These are phyloP conservation scores for Coreius guichenoti DNA, from an alignment of 2,797 vertebrate genomes.

Conservation along the genomic window DNA sequence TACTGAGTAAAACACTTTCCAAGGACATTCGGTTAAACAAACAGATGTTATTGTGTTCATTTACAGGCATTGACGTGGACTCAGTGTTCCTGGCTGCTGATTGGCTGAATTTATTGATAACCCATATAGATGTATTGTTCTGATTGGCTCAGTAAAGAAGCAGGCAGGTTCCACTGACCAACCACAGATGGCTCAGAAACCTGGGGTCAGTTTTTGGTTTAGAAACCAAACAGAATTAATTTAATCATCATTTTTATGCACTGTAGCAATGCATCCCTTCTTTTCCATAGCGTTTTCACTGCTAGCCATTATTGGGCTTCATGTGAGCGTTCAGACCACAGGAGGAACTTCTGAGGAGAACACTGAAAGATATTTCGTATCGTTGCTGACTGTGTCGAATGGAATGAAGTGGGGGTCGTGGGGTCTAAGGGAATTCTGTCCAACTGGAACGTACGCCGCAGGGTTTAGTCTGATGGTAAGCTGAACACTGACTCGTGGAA, in stretches of 20 bases:
- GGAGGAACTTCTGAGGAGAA: not conserved
- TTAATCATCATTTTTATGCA: not conserved
- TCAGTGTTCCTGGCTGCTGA: not conserved
- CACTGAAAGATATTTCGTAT: not conserved
- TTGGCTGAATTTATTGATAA: not conserved
- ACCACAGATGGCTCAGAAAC: not conserved
- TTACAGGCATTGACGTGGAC: not conserved
- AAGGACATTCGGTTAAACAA: not conserved
- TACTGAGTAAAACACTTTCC: not conserved
- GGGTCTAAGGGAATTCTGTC: conserved; percentile 35
- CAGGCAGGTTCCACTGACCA: not conserved
- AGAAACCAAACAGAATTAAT: not conserved
- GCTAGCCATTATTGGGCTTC: not conserved
- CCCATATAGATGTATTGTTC: not conserved
- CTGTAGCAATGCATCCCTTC: not conserved
- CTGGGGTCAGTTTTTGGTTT: not conserved
- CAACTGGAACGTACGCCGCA: not conserved
- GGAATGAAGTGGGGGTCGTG: conserved; percentile 27
- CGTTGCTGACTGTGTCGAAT: not conserved
- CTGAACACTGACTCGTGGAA: not conserved
- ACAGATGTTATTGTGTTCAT: not conserved
- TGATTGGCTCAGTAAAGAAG: conserved; percentile 5
- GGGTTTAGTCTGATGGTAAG: conserved; percentile 48
- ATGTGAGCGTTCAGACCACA: not conserved
- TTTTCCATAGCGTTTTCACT: not conserved